Conservation (phyloP, 2,113 vertebrate species). For the Forbesichthys agassizii region DNA sequence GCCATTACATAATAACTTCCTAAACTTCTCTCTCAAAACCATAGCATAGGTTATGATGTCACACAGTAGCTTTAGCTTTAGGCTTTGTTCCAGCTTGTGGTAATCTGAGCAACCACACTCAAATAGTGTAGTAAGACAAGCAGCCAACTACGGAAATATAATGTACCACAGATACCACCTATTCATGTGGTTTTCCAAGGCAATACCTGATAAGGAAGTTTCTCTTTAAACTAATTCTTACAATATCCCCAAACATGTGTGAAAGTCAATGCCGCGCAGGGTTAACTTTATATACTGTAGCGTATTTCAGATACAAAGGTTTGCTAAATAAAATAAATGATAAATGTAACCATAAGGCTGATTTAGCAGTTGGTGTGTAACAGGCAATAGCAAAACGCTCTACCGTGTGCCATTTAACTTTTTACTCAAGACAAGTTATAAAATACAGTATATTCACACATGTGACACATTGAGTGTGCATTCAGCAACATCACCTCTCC, state of each 20-base stretch:
- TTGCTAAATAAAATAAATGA: not conserved
- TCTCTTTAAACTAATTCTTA: conserved; percentile 14
- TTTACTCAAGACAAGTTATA: not conserved
- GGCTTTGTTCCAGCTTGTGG: not conserved
- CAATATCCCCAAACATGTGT: no score
- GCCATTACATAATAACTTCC: not conserved
- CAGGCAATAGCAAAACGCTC: not conserved
- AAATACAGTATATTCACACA: not conserved
- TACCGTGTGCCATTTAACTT: not conserved
- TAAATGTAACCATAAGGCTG: not conserved
- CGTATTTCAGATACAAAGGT: conserved; percentile 4
- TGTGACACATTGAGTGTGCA: not conserved
- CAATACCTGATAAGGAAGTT: conserved; percentile 5
- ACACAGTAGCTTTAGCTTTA: not conserved
- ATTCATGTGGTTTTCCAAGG: conserved; percentile 23
- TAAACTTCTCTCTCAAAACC: conserved; percentile 2
- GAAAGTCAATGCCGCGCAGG: no score
- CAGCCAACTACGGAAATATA: conserved; percentile 21
- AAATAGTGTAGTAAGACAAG: conserved; percentile 16
- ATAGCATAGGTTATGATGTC: conserved; percentile 8
- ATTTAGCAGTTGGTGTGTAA: not conserved
- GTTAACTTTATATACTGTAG: no score
- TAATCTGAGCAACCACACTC: conserved; percentile 33
- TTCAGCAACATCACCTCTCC: conserved; percentile 47
- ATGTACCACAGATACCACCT: conserved; percentile 3